Evolutionary conservation across 2,797 vertebrate species (phyloP).

Genomic region (Threskiornis aethiopicus): DNA sequence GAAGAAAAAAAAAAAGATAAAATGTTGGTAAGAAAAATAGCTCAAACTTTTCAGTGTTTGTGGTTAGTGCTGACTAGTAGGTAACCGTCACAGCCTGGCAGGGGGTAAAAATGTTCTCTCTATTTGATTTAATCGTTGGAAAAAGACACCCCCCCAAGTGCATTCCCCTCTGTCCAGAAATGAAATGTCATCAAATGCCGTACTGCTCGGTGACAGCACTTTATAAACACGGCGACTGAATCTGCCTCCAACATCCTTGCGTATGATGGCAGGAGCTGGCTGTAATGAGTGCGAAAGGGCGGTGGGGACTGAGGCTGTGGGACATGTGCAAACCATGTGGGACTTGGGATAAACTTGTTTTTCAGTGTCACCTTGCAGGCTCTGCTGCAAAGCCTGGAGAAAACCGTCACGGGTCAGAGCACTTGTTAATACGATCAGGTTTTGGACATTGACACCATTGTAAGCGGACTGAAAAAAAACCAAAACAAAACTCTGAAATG

Average conservation of each 20-base stretch:
- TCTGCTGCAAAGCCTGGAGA: background rate
- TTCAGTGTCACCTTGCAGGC: background rate
- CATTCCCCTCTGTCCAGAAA: background rate
- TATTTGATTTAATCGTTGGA: background rate
- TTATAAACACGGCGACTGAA: rapidly evolving
- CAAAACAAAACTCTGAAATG: background rate
- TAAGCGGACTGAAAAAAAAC: background rate
- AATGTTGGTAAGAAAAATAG: background rate
- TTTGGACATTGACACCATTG: background rate
- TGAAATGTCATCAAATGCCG: background rate
- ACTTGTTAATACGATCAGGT: background rate
- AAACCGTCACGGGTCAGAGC: background rate
- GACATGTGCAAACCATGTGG: background rate
- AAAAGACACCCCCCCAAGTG: background rate
- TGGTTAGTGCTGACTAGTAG: background rate
- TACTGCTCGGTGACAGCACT: background rate
- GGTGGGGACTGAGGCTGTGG: rapidly evolving
- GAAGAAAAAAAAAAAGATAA: background rate
- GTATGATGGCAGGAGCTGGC: background rate
- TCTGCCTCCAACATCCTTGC: background rate
- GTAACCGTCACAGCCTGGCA: background rate
- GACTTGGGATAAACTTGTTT: background rate
- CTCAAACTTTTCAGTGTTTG: background rate
- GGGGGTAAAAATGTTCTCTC: background rate
- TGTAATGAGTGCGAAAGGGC: rapidly evolving